A percentile compares a stretch with the other conserved stretches of the same genome.
These are phyloP conservation scores for Plebejus melissa DNA, from an alignment of 2,888 invertebrate genomes.

Conservation along the genomic window DNA sequence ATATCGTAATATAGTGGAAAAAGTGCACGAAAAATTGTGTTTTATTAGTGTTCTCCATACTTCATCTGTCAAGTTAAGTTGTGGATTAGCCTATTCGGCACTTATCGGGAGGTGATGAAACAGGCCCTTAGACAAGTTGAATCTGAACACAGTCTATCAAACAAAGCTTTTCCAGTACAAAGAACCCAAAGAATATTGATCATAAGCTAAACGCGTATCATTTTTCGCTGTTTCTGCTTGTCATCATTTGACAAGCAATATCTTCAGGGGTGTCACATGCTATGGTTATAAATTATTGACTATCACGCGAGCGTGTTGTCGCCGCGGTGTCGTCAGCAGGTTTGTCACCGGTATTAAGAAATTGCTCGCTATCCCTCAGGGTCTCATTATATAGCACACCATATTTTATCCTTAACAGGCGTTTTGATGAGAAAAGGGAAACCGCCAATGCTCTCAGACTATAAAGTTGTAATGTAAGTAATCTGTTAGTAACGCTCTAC, in stretches of 20 bases:
- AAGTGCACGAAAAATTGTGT: too few relatives aligned
- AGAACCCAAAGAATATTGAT: not conserved
- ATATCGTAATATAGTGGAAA: too few relatives aligned
- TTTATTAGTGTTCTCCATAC: too few relatives aligned
- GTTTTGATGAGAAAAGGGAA: slow-evolving; percentile 33
- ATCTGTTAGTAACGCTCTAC: not conserved
- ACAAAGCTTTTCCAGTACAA: not conserved
- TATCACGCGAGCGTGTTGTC: slow-evolving; percentile 60
- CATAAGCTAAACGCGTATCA: slow-evolving; percentile 15
- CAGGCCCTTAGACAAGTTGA: too few relatives aligned
- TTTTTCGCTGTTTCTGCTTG: slow-evolving; percentile 21
- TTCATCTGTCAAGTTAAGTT: too few relatives aligned
- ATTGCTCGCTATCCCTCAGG: slow-evolving; percentile 74
- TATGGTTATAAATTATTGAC: slow-evolving; percentile 74
- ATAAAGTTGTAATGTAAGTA: slow-evolving; percentile 4
- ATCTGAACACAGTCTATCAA: not conserved
- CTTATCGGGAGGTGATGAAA: too few relatives aligned
- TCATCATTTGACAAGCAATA: slow-evolving; percentile 41
- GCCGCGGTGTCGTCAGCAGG: slow-evolving; percentile 34
- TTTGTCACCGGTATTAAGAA: slow-evolving; percentile 78
- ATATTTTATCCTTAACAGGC: slow-evolving; percentile 65
- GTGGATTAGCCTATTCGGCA: too few relatives aligned
- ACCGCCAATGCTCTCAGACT: slow-evolving; percentile 5
- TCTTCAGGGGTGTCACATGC: slow-evolving; percentile 51
- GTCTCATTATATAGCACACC: slow-evolving; percentile 68